Percentiles rank a stretch among this genome's conserved stretches.
phyloP scores from a whole-genome alignment of 2,888 invertebrate genomes.

The Drosophila lacicola region DNA sequence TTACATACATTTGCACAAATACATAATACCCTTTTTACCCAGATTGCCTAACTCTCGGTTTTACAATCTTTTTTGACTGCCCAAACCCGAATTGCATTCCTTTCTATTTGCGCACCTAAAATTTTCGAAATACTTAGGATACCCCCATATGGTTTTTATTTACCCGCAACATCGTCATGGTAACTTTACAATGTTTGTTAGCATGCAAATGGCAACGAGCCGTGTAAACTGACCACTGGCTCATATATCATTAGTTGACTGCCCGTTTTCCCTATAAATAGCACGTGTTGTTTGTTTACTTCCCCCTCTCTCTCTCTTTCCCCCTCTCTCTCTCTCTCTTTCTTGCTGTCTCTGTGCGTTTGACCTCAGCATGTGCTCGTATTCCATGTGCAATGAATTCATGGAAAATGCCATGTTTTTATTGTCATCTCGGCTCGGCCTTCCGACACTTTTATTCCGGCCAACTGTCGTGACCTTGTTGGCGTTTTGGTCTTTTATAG shows the following conservation, averaged over 20 bases:
- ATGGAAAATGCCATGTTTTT: slow-evolving; percentile 56
- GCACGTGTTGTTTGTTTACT: slow-evolving; percentile 62
- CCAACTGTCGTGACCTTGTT: slow-evolving; percentile 73
- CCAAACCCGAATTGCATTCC: not conserved
- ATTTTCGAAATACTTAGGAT: not conserved
- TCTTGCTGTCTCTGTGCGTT: slow-evolving; percentile 5
- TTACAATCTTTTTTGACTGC: too few species aligned
- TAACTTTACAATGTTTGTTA: slow-evolving; percentile 49
- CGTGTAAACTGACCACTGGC: slow-evolving; percentile 63
- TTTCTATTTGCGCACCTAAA: not conserved
- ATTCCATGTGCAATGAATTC: slow-evolving; percentile 67
- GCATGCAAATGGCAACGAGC: slow-evolving; percentile 74
- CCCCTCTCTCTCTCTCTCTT: not conserved
- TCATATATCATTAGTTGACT: slow-evolving; percentile 64
- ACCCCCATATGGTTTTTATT: slow-evolving; percentile 65
- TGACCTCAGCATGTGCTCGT: slow-evolving; percentile 61
- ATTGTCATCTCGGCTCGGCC: slow-evolving; percentile 30
- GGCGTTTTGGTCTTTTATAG: slow-evolving; percentile 38
- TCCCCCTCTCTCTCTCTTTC: not conserved
- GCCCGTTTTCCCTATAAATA: slow-evolving; percentile 71
- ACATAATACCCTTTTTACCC: too few species aligned
- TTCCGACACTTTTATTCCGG: slow-evolving; percentile 15
- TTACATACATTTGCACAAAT: too few species aligned
- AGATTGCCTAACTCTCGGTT: too few species aligned
- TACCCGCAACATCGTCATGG: slow-evolving; percentile 68